Evolutionary conservation across 1,140 invertebrate species (phyloP).

Genomic region (Panulirus ornatus): DNA sequence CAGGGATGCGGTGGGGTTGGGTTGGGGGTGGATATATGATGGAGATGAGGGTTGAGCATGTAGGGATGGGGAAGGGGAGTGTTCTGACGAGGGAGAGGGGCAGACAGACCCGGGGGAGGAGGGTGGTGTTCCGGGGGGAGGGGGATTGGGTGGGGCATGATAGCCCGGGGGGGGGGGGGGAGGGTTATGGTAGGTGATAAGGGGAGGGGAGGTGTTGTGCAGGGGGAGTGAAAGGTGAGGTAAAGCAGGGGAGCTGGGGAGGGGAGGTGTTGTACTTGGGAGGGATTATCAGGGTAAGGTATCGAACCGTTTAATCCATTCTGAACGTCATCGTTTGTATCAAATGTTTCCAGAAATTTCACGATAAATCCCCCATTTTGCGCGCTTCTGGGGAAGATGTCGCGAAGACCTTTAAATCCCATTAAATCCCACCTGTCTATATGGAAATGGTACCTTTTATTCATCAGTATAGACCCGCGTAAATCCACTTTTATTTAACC

Average conservation of each 20-base stretch:
- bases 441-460: slow-evolving; percentile 35
- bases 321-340: not conserved
- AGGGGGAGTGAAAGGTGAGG: not conserved
- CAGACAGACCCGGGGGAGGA: not conserved
- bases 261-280: not conserved
- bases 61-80: not conserved
- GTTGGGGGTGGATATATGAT: not conserved
- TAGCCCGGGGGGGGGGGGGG: not conserved
- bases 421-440: slow-evolving; percentile 31
- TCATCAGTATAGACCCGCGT: slow-evolving; percentile 9
- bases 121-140: not conserved
- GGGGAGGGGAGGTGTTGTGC: not conserved
- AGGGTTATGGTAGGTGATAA: not conserved
- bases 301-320: not conserved
- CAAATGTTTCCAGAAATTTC: not conserved
- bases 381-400: slow-evolving; percentile 1
- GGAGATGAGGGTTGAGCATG: not conserved
- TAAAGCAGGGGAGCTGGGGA: not conserved
- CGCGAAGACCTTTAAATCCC: not conserved
- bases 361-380: slow-evolving; percentile 1
- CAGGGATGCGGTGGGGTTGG: not conserved
- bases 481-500: slow-evolving; percentile 39
- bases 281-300: not conserved
- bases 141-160: not conserved
- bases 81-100: not conserved